These are phyloP conservation scores for Himalopsyche phryganea DNA, from an alignment of 1,140 invertebrate genomes.

Conservation along the genomic window DNA sequence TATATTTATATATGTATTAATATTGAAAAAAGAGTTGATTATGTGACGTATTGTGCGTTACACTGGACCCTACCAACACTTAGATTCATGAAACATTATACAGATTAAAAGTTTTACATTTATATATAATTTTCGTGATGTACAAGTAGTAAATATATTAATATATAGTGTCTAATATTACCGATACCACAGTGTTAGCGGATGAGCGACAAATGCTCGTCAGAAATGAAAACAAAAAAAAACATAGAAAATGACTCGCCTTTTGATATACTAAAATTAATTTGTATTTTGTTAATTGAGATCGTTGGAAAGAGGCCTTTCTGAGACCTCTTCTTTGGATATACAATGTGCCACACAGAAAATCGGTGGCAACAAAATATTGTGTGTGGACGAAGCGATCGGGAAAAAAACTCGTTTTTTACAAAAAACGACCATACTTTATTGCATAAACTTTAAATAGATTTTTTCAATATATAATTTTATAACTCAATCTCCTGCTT, in stretches of 20 bases:
- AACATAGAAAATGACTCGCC: conserved; percentile 20
- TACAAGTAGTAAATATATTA: not conserved
- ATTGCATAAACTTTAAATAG: conserved; percentile 23
- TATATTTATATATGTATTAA: no score
- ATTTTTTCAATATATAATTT: conserved; percentile 9
- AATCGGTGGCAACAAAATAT: not conserved
- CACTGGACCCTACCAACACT: conserved; percentile 30
- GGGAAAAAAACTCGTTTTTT: conserved; percentile 3
- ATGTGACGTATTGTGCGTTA: conserved; percentile 30
- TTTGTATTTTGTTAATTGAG: conserved; percentile 29
- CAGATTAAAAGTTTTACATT: conserved; percentile 22
- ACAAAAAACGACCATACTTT: conserved; percentile 19
- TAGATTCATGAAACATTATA: conserved; percentile 23
- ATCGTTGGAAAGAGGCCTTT: conserved; percentile 12
- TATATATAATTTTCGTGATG: conserved; percentile 2
- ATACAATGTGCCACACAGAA: conserved; percentile 1
- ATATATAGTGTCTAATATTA: conserved; percentile 17
- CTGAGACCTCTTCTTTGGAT: conserved; percentile 20
- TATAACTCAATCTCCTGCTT: conserved; percentile 21
- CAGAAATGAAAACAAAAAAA: conserved; percentile 4
- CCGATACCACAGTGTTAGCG: conserved; percentile 29
- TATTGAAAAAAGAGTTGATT: conserved; percentile 7
- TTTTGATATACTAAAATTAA: conserved; percentile 19
- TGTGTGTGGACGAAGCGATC: conserved; percentile 1
- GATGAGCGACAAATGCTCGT: conserved; percentile 30